Evolutionary conservation across 30 jellyfish, hydroid and myxozoan species (phyloP), one percentile per base, ranked within the genome.

Genomic region (Rhopilema esculentum): DNA sequence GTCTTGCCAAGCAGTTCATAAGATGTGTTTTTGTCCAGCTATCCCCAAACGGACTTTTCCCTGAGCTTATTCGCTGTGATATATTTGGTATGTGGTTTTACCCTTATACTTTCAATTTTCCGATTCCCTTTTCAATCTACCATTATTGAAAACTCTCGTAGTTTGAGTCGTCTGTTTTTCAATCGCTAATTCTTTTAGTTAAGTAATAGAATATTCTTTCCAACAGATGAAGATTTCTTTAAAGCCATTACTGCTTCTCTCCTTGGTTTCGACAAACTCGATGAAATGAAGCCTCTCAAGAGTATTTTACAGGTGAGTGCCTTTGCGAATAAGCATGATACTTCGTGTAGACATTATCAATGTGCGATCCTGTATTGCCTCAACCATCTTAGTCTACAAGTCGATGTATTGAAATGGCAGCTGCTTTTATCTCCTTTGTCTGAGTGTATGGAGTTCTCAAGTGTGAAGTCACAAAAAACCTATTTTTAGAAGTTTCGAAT

Each of bases 1-100:
- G 95, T 40, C 74, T 96, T 1, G 97, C 99, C 15, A 96, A 76
- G 74, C 97, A 91, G 73, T 96, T 96, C 91, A 78, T 96, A 18
- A 80, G 99, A 66, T 91, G 98, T 48, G 91, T 91, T 15, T 91
- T 91, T 82, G 91, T 79, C 16, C 97, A 96, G 63, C 87, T 96
- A 74, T 80, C 97, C 2, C 96, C 96, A 75, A 91, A 86, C 49
- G 91, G 97, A 17, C 49, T 96, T 57, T 96, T 96, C 63, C 86
- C 97, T 12, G 99, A 96, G 71, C 69, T 91, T 51, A 91, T 91
- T 70, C 80, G 99, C 2, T 79, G 85, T 71, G 96, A 84, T 17
- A 96, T 63, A n/a, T 71, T 78, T 23, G 98, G 99, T 91, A 61
- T 71, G 91, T 62, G 16, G 9, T 9, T 18, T 29, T 30, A 26